Base-by-base conservation (phyloP, 2,888 invertebrate genomes). In the Augiades crinisus region DNA sequence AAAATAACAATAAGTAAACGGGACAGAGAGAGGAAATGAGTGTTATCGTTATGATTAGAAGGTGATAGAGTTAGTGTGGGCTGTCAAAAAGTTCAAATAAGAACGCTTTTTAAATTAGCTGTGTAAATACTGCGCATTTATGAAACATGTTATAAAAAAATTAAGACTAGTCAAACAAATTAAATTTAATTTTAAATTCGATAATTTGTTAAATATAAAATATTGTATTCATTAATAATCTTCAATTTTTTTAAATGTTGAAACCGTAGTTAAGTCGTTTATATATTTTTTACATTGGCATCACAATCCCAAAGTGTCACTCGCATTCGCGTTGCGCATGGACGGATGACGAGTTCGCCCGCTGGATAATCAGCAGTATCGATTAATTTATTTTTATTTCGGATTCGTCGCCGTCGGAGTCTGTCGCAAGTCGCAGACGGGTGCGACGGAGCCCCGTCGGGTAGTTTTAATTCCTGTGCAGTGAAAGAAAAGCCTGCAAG, bases 321-420 rank as follows among this genome's bases (percentile, higher is more conserved):
- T 27, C 27, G 30, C 30, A n/a, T 30, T 30, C 12, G 72, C 72
- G 68, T 68, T 72, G 76, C 74, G 73, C 75, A 70, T 58, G 33
- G 36, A 36, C 10, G 55, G 58, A 61, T 67, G 67, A 67, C 65
- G 73, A 57, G 54, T 61, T 8, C 24, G 47, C 55, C 55, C 50
- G 59, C 57, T 61, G 58, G 55, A 64, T 62, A 62, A 68, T 63
- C 61, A 57, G 30, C 61, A 57, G 30, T 66, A 78, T 82, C 70
- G 81, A 85, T 86, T 75, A 73, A 76, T 78, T n/a, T n/a, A 78
- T 67, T 64, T 68, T 74, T 72, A 77, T 74, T 80, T 74, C 69
- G 76, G 80, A 78, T 79, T 78, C 78, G 85, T 85, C 84, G 85
- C 79, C 74, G 77, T 72, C 64, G 67, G 77, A 78, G 84, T 87